These are phyloP conservation scores for Clarias fuscus DNA, from an alignment of 2,797 vertebrate species.

Conservation along the genomic window DNA sequence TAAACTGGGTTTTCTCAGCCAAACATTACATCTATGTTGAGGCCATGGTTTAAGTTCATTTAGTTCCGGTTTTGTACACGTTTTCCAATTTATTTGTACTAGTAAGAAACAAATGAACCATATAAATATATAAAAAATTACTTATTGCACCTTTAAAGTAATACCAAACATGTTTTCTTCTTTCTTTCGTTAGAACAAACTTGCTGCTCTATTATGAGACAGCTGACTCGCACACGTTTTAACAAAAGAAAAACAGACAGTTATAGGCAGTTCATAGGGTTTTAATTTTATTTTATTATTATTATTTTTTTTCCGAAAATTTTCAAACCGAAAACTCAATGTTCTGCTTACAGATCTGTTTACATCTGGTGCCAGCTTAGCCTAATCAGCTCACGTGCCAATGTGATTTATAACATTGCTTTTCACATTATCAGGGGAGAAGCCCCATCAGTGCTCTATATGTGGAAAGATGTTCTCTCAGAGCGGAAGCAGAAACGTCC, in stretches of 20 bases:
- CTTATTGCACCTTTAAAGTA: not conserved
- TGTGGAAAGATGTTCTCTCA: slow-evolving; percentile 98
- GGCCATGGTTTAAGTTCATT: not conserved
- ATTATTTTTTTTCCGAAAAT: no score
- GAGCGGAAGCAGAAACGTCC: slow-evolving; percentile 96
- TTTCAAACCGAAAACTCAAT: not conserved
- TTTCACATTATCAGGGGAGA: slow-evolving; percentile 80
- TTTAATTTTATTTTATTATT: no score
- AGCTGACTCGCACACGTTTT: not conserved
- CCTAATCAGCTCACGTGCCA: not conserved
- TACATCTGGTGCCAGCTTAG: not conserved
- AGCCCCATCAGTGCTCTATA: slow-evolving; percentile 93
- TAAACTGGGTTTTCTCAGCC: not conserved
- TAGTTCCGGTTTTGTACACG: not conserved
- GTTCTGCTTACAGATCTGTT: not conserved
- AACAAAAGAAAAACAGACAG: not conserved
- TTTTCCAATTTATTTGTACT: not conserved
- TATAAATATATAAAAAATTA: not conserved
- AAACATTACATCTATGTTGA: not conserved
- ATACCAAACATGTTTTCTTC: not conserved
- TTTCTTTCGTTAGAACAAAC: not conserved
- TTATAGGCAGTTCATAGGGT: not conserved
- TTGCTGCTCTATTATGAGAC: not conserved
- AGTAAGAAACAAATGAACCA: not conserved
- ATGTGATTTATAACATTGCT: not conserved